Conservation (phyloP, 2,888 invertebrate species). For the Acrocyrtus sp. region DNA sequence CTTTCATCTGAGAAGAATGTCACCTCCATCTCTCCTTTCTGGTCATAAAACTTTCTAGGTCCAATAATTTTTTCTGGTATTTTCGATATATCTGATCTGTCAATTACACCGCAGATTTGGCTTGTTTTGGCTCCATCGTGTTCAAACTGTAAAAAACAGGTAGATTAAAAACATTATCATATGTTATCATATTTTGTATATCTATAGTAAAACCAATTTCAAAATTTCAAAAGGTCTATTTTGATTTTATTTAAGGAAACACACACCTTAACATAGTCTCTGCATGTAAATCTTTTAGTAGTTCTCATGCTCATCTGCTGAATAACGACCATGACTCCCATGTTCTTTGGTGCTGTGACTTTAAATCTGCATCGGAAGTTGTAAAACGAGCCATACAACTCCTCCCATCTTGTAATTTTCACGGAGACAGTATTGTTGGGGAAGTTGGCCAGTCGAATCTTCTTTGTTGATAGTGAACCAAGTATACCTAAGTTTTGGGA, state of each 20-base stretch:
- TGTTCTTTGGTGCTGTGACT: conserved; percentile 60
- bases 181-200: conserved; percentile 5
- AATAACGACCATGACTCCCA: conserved; percentile 61
- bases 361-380: conserved; percentile 60
- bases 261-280: conserved; percentile 57
- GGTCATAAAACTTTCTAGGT: conserved; percentile 53
- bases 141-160: conserved; percentile 38
- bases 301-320: conserved; percentile 52
- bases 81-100: conserved; percentile 29
- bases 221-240: too few relatives aligned
- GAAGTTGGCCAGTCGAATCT: conserved; percentile 58
- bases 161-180: background rate
- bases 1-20: conserved; percentile 54
- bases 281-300: conserved; percentile 36
- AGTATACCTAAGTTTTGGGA: conserved; percentile 45
- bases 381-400: conserved; percentile 54
- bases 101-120: conserved; percentile 51
- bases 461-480: conserved; percentile 54
- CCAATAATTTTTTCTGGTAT: conserved; percentile 43
- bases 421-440: conserved; percentile 61
- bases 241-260: background rate
- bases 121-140: conserved; percentile 52
- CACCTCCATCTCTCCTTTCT: conserved; percentile 54
- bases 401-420: conserved; percentile 60
- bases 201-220: background rate